Evolutionary conservation across 2,113 vertebrate species (phyloP), one percentile per base, ranked within the genome.

Genomic region (Scartelaos histophorus): DNA sequence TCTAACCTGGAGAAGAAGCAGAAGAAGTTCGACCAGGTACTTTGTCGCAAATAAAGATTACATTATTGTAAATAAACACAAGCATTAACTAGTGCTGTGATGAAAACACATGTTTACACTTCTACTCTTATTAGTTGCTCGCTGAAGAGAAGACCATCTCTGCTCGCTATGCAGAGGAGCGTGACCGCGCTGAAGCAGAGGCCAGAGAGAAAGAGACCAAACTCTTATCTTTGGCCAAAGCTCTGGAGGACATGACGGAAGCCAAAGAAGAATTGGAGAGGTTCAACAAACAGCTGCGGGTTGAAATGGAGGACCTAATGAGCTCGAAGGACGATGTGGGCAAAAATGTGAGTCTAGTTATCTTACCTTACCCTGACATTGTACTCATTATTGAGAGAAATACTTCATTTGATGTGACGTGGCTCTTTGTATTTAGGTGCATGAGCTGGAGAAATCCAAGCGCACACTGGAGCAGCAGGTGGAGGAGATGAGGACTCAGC

Each of bases 1-100:
- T 98, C 97, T 58, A 99, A 95, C 92, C 73, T 99, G 83, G 98
- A 99, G 89, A 99, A 99, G 82, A 99, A 99, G 81, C 98, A 99
- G 92, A 99, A 99, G 91, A 99, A 98, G 84, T 99, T 99, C 60
- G 98, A 99, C 79, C 98, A 99, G 95, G 97, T 98, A 89, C 3
- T 25, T 3, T 21, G 15, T 17, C 10, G 45, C 38, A 2, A 3
- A 1, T 25, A 13, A 22, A 22, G 38, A 5, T 13, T 1, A 34
- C 13, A 24, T 58, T 4, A 58, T 58, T 13, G 13, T 34, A 35
- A 62, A 64, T n/a, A 12, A 3, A 62, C 17, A n/a, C n/a, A n/a
- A n/a, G 25, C 19, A 9, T 24, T 13, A 4, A 60, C 3, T 15
- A 29, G 22, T 16, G 24, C 58, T 34, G 58, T 9, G 17, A 25